phyloP scores from a whole-genome alignment of 2,888 invertebrate species.

The Syrista parreyssii region DNA sequence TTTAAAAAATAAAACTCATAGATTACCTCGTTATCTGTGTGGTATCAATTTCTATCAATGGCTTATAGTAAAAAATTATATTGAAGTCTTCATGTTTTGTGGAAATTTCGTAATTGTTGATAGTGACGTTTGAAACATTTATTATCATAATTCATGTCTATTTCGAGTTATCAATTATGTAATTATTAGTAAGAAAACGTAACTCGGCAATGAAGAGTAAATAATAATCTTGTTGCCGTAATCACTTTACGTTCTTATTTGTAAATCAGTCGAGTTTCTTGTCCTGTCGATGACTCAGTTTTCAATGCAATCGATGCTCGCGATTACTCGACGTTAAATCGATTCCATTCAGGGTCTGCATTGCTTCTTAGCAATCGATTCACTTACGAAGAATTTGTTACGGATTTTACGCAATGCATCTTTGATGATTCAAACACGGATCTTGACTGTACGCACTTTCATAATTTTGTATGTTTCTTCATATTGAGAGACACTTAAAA shows the following conservation, averaged over 20 bases:
- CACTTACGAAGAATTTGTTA: conserved; percentile 31
- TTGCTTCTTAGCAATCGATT: conserved; percentile 6
- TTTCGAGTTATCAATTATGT: neutral
- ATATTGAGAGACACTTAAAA: neutral
- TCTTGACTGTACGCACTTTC: conserved; percentile 12
- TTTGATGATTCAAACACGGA: conserved; percentile 44
- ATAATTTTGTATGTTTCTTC: neutral
- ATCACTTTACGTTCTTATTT: neutral
- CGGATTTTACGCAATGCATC: conserved; percentile 35
- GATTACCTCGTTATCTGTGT: neutral
- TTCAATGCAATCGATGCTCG: neutral
- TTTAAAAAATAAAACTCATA: neutral
- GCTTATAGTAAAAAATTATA: neutral
- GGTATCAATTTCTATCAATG: neutral
- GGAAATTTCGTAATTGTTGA: neutral
- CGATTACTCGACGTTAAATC: neutral
- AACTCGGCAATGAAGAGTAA: no score
- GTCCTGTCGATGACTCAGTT: neutral
- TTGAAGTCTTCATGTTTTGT: neutral
- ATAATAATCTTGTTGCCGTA: neutral
- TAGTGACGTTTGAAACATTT: neutral
- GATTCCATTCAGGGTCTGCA: neutral
- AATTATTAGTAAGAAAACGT: neutral
- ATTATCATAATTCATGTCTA: neutral
- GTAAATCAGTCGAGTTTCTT: neutral